Evolutionary conservation across 2,113 vertebrate genomes (phyloP), one percentile per base, ranked within the genome.

Genomic region (Nansenia antarctica): DNA sequence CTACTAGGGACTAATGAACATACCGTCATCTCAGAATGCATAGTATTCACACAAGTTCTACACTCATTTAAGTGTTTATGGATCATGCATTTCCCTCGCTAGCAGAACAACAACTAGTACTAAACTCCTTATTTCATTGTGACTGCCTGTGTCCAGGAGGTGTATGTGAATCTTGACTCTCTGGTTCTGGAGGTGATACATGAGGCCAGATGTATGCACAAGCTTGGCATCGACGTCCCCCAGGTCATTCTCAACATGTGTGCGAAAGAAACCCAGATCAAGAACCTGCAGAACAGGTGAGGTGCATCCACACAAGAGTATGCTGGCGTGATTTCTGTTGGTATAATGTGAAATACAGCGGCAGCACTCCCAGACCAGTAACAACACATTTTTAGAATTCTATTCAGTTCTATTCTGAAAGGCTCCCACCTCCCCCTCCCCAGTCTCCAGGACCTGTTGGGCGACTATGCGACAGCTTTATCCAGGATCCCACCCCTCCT

Each of bases 151-250:
- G 9, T 70, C n/a, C 81, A 94, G 94, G 89, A 92, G 71, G 32
- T 94, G 15, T 79, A 57, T 5, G 91, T 94, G 69, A 95, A 95
- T 74, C 72, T 95, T 69, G 92, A 95, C 62, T 90, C 90, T 0
- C 9, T 86, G 30, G 82, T 95, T 20, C 69, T 92, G 67, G 90
- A 94, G 83, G 88, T 94, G 12, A 77, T 95, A 59, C 85, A 89
- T 79, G 94, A 95, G 78, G 82, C 86, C 65, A 91, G 85, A 30
- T 92, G 92, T 81, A 77, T 95, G 82, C 82, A 81, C 62, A 94
- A 85, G 77, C 85, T 94, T 73, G 82, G 87, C 9, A 80, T 91
- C 69, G 76, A 66, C 6, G 71, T 94, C 29, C 92, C 93, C 18
- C 85, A 89, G 62, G 78, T 73, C 45, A 62, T 91, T 49, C 47